Evolutionary conservation across 2,797 vertebrate genomes (phyloP), one percentile per base, ranked within the genome.

Genomic region (Protosalanx chinensis): DNA sequence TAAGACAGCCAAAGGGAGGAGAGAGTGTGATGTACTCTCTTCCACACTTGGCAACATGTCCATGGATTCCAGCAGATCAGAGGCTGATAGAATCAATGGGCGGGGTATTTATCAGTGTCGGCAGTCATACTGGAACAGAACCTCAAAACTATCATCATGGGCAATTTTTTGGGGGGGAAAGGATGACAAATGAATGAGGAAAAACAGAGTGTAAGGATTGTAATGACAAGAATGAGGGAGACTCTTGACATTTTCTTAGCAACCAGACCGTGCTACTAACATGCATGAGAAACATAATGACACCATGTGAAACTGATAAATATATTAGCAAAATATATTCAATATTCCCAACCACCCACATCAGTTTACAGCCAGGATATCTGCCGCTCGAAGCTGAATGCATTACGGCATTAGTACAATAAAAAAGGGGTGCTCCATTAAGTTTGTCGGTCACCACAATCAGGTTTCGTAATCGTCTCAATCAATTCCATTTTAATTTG

Each of bases 401-500:
- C 58, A 0, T 35, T 64, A 76, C 76, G 74, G 15, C 18, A 16
- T 63, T 32, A 58, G 41, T 71, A 82, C 80, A 71, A 78, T 72
- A 46, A 75, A 67, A 80, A 77, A 80, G 82, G 72, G 79, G 70
- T 74, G 78, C 77, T 79, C 69, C 75, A 77, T 83, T 86, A 86
- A 53, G 66, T 82, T 82, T 78, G 67, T 78, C 62, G 86, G 84
- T 87, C 84, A 84, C 83, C 79, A 79, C 73, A 85, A 86, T 84
- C 77, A 80, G 66, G 80, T 80, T 79, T 66, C 68, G 79, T 75
- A 80, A 82, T 84, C 81, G 68, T 49, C 71, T 49, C 74, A 79
- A 86, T 86, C 83, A 85, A 87, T 86, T 78, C 79, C 76, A 73
- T 78, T 87, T 87, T 84, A 70, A 87, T 87, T 88, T 82, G 81